Base-by-base conservation (phyloP, 2,113 vertebrate genomes). In the Dendropsophus ebraccatus region DNA sequence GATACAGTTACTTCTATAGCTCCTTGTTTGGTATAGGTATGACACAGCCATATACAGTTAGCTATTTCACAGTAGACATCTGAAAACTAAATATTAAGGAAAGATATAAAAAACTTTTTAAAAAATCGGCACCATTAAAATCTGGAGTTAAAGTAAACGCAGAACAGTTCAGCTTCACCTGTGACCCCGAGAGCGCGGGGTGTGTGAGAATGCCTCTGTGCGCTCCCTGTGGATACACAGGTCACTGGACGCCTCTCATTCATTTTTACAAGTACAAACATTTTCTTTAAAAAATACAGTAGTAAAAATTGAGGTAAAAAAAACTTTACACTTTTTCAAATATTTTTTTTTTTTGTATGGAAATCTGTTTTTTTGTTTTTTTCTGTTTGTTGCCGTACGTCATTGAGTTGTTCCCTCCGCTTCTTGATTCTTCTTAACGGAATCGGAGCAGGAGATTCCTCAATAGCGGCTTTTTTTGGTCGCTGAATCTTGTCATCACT, bases 281-380 rank as follows among this genome's bases (percentile, higher is more conserved):
- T 58, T 70, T n/a, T 74, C 45, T 84, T 86, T 70, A 45, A 79
- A 95, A 94, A 90, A 92, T 96, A 96, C 95, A 96, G 96, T 96
- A 97, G 93, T 94, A 94, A 95, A 94, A 93, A 92, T 78, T 98
- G 97, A 99, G 98, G 98, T 99, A 99, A 97, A 95, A 95, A 86
- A 90, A 89, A 91, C 89, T 90, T 89, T 90, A 90, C 77, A 95
- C 95, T 89, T 92, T 91, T 94, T 93, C 93, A 92, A 92, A 89
- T 8, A n/a, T n/a, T n/a, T 96, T 90, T 94, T 93, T 96, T 90
- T 93, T 58, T 94, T 88, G 87, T 84, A 91, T 88, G 88, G 85
- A 87, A 80, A 89, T 90, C 21, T 13, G 54, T 88, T 85, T 80
- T 47, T 28, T 23, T 49, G 87, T 87, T 88, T 88, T 85, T 80